A percentile compares a stretch with the other conserved stretches of the same genome.
Evolutionary conservation across 2,888 invertebrate genomes (phyloP).

Genomic region (Serripes groenlandicus): DNA sequence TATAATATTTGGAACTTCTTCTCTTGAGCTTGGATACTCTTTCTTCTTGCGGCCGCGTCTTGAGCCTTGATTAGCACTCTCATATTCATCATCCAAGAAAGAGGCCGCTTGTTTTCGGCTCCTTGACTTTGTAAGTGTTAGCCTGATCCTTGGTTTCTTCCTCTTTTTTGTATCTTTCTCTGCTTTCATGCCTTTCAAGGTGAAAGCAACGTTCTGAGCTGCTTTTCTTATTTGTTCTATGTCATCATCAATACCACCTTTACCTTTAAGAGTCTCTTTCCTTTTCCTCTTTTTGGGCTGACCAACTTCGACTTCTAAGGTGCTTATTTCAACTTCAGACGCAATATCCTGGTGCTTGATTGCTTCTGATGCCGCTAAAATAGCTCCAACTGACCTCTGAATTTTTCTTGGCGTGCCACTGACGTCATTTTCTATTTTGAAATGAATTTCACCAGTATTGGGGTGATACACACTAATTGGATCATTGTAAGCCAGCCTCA

Average conservation of each 20-base stretch:
- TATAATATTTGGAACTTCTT: conserved; percentile 55
- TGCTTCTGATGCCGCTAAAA: conserved; percentile 67
- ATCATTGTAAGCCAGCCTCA: conserved; percentile 54
- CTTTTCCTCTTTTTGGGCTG: conserved; percentile 40
- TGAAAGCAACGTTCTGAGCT: conserved; percentile 62
- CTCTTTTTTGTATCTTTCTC: conserved; percentile 55
- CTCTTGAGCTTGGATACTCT: neutral
- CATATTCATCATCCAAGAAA: conserved; percentile 53
- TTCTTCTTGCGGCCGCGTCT: conserved; percentile 50
- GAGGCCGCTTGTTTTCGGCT: conserved; percentile 20
- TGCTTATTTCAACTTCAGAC: conserved; percentile 65
- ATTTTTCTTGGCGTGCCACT: conserved; percentile 31
- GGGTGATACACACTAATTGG: conserved; percentile 65
- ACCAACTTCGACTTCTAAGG: conserved; percentile 57
- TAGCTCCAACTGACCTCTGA: conserved; percentile 63
- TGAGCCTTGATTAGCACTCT: conserved; percentile 29
- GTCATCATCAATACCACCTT: conserved; percentile 65
- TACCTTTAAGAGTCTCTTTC: conserved; percentile 44
- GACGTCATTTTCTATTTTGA: conserved; percentile 48
- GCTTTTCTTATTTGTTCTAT: conserved; percentile 66
- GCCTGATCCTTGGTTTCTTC: conserved; percentile 60
- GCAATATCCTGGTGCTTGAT: conserved; percentile 68
- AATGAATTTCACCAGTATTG: conserved; percentile 64
- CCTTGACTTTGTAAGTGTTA: conserved; percentile 64
- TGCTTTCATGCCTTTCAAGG: conserved; percentile 58